phyloP scores from a whole-genome alignment of 53 echinoderm and acorn worm species.

The Luidia sarsii region DNA sequence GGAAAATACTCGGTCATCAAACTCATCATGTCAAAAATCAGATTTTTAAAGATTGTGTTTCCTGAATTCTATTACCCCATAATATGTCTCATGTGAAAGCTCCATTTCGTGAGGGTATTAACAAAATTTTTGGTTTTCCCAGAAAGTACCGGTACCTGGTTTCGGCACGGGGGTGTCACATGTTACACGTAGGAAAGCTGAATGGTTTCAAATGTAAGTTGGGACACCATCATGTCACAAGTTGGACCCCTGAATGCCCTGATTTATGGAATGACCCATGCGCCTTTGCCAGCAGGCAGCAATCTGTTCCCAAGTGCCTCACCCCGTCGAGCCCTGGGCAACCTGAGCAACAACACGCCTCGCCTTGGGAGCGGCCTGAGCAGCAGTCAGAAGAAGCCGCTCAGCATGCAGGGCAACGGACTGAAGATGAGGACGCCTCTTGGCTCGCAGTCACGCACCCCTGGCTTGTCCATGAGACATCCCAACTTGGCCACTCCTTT shows the following conservation, averaged over 20 bases:
- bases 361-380: conserved; percentile 16
- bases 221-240: no score
- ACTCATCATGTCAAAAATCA: no score
- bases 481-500: conserved; percentile 24
- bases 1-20: no score
- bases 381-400: conserved; percentile 47
- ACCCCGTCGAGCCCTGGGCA: conserved; percentile 74
- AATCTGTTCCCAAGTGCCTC: conserved; percentile 60
- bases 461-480: conserved; percentile 53
- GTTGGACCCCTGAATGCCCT: neutral
- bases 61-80: no score
- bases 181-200: no score
- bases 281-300: neutral
- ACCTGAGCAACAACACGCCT: conserved; percentile 69
- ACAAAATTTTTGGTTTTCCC: no score
- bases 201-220: no score
- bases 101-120: no score
- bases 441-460: conserved; percentile 55
- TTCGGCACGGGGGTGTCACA: no score
- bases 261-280: neutral
- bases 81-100: no score
- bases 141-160: no score
- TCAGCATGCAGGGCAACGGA: conserved; percentile 18
- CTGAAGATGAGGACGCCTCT: conserved; percentile 55
- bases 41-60: no score